phyloP scores from a whole-genome alignment of 2,113 vertebrate species.

The Ochotona princeps region DNA sequence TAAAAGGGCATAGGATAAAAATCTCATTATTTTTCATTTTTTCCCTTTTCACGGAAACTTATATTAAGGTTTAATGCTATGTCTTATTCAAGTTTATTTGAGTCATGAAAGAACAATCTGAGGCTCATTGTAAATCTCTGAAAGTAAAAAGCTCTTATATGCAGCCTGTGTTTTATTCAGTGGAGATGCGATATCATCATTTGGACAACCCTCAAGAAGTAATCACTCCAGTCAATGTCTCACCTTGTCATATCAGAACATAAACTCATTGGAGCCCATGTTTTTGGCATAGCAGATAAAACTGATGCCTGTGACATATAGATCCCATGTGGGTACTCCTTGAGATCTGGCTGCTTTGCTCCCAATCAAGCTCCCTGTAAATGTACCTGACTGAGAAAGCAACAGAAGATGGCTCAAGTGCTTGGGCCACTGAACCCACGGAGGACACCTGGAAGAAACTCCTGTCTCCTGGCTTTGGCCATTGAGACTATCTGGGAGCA shows the following conservation, averaged over 20 bases:
- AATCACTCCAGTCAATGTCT: not conserved
- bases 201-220: too few relatives aligned
- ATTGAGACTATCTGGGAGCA: too few relatives aligned
- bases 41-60: not conserved
- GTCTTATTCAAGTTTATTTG: constrained; percentile 42
- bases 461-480: too few relatives aligned
- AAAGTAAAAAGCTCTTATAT: not conserved
- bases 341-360: too few relatives aligned
- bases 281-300: too few relatives aligned
- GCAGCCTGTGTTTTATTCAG: not conserved
- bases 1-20: constrained; percentile 29
- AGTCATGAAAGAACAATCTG: not conserved
- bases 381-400: too few relatives aligned
- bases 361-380: too few relatives aligned
- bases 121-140: not conserved
- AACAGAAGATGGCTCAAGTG: too few relatives aligned
- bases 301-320: too few relatives aligned
- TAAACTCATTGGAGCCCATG: not conserved
- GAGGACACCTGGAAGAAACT: too few relatives aligned
- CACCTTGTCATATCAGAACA: not conserved
- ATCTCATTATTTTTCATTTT: constrained; percentile 35
- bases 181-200: not conserved
- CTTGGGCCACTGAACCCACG: too few relatives aligned
- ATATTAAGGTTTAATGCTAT: not conserved
- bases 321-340: not conserved